Percentiles rank a stretch among this genome's conserved stretches.
Evolutionary conservation across 1,140 invertebrate genomes (phyloP).

Genomic region (Bombus waltoni): DNA sequence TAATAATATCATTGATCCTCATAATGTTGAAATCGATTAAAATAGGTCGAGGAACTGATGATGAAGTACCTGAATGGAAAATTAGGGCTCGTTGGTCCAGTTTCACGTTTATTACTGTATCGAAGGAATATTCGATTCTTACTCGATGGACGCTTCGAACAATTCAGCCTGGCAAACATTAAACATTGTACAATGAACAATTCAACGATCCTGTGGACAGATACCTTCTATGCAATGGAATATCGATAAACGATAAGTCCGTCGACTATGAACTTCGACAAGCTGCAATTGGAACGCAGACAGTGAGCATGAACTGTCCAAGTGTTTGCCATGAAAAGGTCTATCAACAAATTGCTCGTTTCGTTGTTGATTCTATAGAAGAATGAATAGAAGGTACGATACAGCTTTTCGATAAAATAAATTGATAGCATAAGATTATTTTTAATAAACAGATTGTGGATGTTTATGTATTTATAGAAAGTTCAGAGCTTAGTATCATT

Average conservation of each 20-base stretch:
- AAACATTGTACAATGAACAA: background rate
- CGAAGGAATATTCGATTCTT: background rate
- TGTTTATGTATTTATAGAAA: background rate
- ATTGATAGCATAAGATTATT: background rate
- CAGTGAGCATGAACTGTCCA: background rate
- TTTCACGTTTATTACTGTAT: background rate
- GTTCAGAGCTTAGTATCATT: background rate
- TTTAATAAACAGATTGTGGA: background rate
- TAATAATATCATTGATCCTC: background rate
- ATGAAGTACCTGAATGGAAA: too few species aligned
- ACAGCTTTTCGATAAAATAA: too few species aligned
- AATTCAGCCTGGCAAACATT: background rate
- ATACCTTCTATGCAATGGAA: background rate
- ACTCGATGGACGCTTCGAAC: background rate
- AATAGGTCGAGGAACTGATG: background rate
- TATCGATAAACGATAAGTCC: conserved; percentile 48
- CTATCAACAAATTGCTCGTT: conserved; percentile 12
- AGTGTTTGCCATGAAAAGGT: background rate
- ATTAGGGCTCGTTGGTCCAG: background rate
- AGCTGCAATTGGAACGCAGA: conserved; percentile 5
- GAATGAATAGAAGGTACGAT: too few species aligned
- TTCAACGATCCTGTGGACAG: background rate
- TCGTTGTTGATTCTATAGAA: background rate
- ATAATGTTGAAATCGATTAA: background rate
- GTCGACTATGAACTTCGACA: background rate